Evolutionary conservation across 2,797 vertebrate genomes (phyloP).

Genomic region (Gadopsis bispinosus): DNA sequence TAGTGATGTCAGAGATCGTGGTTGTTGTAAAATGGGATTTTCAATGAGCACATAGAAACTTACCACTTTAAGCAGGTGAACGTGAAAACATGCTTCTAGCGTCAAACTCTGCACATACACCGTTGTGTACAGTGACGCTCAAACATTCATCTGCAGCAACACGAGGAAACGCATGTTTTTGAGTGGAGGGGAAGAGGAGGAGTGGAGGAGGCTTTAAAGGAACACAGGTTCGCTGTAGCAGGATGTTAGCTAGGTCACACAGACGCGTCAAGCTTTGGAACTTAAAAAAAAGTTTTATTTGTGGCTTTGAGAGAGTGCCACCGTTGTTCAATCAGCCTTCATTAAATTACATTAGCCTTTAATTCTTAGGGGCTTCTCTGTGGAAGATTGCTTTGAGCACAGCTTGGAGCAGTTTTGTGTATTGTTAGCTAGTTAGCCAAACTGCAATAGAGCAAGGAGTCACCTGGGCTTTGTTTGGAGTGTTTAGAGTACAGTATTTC

Average conservation of each 20-base stretch:
- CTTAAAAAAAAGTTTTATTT: not conserved
- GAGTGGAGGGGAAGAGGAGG: too few relatives aligned
- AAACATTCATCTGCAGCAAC: not conserved
- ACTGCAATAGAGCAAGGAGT: not conserved
- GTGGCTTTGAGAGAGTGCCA: not conserved
- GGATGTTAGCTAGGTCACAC: not conserved
- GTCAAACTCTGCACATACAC: too few relatives aligned
- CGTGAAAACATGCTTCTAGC: too few relatives aligned
- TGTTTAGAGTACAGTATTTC: not conserved
- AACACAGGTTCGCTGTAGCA: too few relatives aligned
- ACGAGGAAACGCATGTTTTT: too few relatives aligned
- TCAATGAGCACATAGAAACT: too few relatives aligned
- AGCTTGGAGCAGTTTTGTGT: conserved; percentile 2
- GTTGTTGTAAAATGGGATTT: too few relatives aligned
- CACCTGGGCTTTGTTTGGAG: not conserved
- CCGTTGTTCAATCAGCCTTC: not conserved
- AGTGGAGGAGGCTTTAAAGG: too few relatives aligned
- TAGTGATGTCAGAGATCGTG: too few relatives aligned
- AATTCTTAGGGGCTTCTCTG: not conserved
- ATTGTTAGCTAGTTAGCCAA: not conserved
- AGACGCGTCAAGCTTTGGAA: not conserved
- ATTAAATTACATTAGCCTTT: conserved; percentile 13
- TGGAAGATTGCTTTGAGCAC: not conserved
- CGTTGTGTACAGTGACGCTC: too few relatives aligned
- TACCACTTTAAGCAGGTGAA: too few relatives aligned